Evolutionary conservation across 2,888 invertebrate genomes (phyloP).

Genomic region (Chymomyza fuscimana): DNA sequence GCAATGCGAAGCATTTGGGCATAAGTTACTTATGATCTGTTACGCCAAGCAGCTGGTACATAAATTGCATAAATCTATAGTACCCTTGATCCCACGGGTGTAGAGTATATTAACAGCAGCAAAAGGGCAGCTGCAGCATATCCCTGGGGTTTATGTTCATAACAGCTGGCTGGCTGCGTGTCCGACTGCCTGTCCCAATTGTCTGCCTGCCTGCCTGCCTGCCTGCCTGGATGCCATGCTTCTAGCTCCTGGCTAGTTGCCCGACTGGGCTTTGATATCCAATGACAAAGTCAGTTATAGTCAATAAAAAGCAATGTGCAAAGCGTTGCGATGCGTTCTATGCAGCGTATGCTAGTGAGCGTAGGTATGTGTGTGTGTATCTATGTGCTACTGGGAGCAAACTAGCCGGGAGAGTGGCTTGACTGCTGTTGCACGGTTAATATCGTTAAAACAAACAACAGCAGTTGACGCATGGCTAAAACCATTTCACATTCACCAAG

Average conservation of each 20-base stretch:
- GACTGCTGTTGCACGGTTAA: constrained; percentile 44
- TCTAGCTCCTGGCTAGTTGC: neutral
- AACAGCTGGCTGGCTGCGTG: constrained; percentile 1
- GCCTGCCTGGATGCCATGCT: neutral
- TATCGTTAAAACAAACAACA: constrained; percentile 54
- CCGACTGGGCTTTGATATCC: constrained; percentile 42
- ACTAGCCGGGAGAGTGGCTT: constrained; percentile 19
- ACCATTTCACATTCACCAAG: neutral
- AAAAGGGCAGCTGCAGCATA: constrained; percentile 28
- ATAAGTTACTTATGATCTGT: no score
- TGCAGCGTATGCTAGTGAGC: neutral
- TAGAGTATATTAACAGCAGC: constrained; percentile 12
- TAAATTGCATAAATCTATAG: no score
- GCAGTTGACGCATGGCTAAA: constrained; percentile 3
- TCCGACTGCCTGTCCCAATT: neutral
- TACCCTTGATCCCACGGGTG: no score
- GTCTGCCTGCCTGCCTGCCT: neutral
- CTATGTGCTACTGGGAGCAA: constrained; percentile 14
- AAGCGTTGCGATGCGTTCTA: constrained; percentile 39
- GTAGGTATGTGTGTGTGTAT: neutral
- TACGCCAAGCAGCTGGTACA: no score
- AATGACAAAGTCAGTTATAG: constrained; percentile 73
- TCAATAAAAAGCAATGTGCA: constrained; percentile 72
- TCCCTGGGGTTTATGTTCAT: constrained; percentile 29
- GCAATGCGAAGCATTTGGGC: no score